These are phyloP conservation scores for Nymphalis polychloros DNA, from an alignment of 2,888 invertebrate species.

Conservation along the genomic window DNA sequence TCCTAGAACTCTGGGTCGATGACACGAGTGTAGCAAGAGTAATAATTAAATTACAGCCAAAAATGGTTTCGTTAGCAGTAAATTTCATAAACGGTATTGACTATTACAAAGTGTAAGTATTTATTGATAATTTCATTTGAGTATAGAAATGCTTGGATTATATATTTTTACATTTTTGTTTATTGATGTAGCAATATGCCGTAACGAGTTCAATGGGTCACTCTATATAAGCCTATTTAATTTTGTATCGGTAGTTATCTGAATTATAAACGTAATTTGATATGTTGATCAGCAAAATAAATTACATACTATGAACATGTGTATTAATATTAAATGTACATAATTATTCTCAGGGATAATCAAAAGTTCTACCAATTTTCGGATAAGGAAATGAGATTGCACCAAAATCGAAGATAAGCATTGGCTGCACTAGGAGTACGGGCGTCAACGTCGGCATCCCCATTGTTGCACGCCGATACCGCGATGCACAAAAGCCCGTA, in stretches of 20 bases:
- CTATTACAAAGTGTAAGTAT: not conserved
- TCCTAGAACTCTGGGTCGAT: slow-evolving; percentile 2
- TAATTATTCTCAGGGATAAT: not conserved
- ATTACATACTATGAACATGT: too few relatives aligned
- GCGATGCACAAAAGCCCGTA: slow-evolving; percentile 68
- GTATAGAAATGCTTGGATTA: too few relatives aligned
- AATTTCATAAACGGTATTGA: not conserved
- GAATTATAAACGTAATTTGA: too few relatives aligned
- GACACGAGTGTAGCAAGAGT: not conserved
- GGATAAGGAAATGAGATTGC: slow-evolving; percentile 29
- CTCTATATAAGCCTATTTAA: too few relatives aligned
- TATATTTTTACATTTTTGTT: too few relatives aligned
- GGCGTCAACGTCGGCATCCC: slow-evolving; percentile 45
- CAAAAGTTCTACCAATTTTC: slow-evolving; percentile 13
- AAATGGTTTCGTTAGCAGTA: slow-evolving; percentile 3
- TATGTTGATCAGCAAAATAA: too few relatives aligned
- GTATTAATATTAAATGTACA: too few relatives aligned
- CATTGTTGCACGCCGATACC: slow-evolving; percentile 62
- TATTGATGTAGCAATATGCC: too few relatives aligned
- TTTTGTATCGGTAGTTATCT: too few relatives aligned
- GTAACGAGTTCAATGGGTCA: too few relatives aligned
- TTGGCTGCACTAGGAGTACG: slow-evolving; percentile 35
- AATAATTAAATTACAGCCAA: slow-evolving; percentile 3
- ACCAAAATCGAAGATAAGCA: slow-evolving; percentile 45
- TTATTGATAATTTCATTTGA: too few relatives aligned